Conservation (phyloP, 2,113 vertebrate genomes). For the Microtus ochrogaster region DNA sequence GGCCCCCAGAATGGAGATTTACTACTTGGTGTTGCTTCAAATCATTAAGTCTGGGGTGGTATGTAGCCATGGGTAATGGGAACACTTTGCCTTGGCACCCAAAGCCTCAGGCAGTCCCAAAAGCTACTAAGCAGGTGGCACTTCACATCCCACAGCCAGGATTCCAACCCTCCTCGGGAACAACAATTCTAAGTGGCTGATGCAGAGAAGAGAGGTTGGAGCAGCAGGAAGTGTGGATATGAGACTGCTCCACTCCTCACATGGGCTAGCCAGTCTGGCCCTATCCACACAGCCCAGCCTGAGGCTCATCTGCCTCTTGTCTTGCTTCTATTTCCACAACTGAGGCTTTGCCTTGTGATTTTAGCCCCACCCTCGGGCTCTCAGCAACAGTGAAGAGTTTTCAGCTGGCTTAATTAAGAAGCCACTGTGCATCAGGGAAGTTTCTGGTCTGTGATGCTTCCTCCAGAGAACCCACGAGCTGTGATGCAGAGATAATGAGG, state of each 20-base stretch:
- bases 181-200: neutral
- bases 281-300: accelerated
- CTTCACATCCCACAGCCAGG: neutral
- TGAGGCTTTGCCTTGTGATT: neutral
- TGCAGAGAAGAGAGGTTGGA: neutral
- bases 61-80: accelerated
- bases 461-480: neutral
- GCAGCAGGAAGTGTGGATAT: accelerated
- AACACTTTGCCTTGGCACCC: neutral
- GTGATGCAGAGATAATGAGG: neutral
- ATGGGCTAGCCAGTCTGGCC: neutral
- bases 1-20: neutral
- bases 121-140: neutral
- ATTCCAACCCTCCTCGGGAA: neutral
- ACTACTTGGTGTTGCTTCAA: too few species aligned
- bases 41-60: neutral
- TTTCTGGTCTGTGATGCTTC: neutral
- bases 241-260: accelerated
- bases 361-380: accelerated
- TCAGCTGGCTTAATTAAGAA: neutral
- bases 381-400: neutral
- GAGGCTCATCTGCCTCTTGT: accelerated
- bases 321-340: too few species aligned
- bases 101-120: neutral
- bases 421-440: neutral